These are phyloP conservation scores for Ecliptopera silaceata DNA, from an alignment of 2,888 invertebrate genomes.

Conservation along the genomic window DNA sequence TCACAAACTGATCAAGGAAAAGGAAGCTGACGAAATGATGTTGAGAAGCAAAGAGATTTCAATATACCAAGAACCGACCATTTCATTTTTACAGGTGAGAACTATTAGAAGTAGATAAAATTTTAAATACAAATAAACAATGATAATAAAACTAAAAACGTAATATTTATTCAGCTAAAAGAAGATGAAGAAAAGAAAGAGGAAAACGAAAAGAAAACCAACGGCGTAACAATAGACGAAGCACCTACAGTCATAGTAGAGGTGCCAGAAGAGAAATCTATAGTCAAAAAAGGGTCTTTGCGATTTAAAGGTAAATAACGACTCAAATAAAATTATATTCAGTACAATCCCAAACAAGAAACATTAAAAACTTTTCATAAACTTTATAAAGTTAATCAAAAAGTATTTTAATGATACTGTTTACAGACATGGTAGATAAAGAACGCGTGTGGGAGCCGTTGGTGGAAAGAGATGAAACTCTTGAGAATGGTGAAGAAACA, in stretches of 20 bases:
- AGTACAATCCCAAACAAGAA: too few relatives aligned
- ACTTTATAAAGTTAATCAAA: too few relatives aligned
- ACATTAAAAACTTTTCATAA: too few relatives aligned
- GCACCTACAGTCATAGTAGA: conserved; percentile 64
- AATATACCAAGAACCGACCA: conserved; percentile 85
- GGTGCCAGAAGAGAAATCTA: conserved; percentile 62
- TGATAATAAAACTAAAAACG: too few relatives aligned
- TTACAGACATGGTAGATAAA: conserved; percentile 75
- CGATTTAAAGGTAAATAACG: conserved; percentile 85
- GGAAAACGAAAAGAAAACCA: conserved; percentile 62
- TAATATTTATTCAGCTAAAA: conserved; percentile 47
- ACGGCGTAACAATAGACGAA: conserved; percentile 64
- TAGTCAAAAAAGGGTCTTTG: conserved; percentile 72
- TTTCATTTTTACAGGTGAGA: conserved; percentile 81
- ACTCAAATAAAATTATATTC: too few relatives aligned
- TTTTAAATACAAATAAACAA: too few relatives aligned
- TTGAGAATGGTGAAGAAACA: conserved; percentile 50
- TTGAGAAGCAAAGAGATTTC: conserved; percentile 89
- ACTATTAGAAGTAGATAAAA: not conserved
- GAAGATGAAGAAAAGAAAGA: conserved; percentile 55
- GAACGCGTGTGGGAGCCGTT: conserved; percentile 83
- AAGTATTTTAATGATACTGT: not conserved
- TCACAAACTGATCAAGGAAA: conserved; percentile 87
- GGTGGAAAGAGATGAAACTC: conserved; percentile 76
- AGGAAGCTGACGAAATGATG: conserved; percentile 89